Evolutionary conservation across 92 coral and sea anemone genomes (phyloP).

Genomic region (Umimayanthus kanabou): DNA sequence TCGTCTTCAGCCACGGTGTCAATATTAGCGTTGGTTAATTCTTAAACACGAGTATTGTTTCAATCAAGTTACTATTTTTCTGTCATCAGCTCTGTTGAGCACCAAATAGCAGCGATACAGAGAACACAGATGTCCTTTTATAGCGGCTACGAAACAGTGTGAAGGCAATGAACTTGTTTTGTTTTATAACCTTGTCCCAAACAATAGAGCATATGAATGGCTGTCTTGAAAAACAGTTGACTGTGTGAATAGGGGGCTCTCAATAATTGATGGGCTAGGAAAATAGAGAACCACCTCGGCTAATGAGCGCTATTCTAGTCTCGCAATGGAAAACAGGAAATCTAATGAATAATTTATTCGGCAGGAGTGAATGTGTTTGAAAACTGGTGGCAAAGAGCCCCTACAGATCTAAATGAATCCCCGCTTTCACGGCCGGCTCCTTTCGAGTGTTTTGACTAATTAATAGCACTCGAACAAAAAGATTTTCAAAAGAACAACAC

Average conservation of each 20-base stretch:
- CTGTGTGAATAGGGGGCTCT: slow-evolving; percentile 69
- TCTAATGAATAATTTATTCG: slow-evolving; percentile 75
- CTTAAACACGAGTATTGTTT: not conserved
- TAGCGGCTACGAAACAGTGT: slow-evolving; percentile 36
- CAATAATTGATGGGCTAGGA: slow-evolving; percentile 73
- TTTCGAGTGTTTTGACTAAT: slow-evolving; percentile 59
- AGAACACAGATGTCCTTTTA: slow-evolving; percentile 39
- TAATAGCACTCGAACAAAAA: slow-evolving; percentile 35
- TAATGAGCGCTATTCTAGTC: slow-evolving; percentile 86
- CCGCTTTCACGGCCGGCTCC: slow-evolving; percentile 55
- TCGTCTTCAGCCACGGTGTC: slow-evolving; percentile 12
- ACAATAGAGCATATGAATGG: slow-evolving; percentile 86
- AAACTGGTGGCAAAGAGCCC: slow-evolving; percentile 79
- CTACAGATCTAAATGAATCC: slow-evolving; percentile 68
- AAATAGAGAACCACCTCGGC: slow-evolving; percentile 87
- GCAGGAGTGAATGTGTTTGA: slow-evolving; percentile 63
- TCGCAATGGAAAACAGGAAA: slow-evolving; percentile 79
- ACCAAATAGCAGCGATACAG: not conserved
- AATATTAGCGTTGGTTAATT: not conserved
- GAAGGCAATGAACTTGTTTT: slow-evolving; percentile 29
- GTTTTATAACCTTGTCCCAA: slow-evolving; percentile 65
- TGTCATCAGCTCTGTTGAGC: slow-evolving; percentile 18
- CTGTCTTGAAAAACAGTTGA: slow-evolving; percentile 71
- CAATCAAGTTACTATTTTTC: slow-evolving; percentile 3
- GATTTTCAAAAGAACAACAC: slow-evolving; percentile 23